phyloP scores from a whole-genome alignment of 2,888 invertebrate genomes.

The Clivina fossor region DNA sequence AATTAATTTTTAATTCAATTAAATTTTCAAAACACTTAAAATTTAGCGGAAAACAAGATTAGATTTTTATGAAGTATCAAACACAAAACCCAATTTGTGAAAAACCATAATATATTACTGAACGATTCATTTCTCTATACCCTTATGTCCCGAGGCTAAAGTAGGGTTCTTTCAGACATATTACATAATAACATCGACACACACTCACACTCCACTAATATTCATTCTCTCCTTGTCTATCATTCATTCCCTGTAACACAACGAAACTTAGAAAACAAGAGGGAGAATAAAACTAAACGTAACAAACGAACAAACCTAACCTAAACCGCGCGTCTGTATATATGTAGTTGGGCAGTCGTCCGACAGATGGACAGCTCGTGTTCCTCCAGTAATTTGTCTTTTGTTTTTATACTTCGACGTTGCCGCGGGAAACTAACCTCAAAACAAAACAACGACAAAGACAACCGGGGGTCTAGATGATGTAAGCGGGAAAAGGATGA shows the following conservation, averaged over 20 bases:
- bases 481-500: conserved; percentile 17
- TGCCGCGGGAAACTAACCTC: conserved; percentile 34
- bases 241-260: neutral
- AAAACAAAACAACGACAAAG: conserved; percentile 32
- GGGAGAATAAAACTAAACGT: conserved; percentile 27
- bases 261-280: too few species aligned
- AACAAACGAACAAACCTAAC: conserved; percentile 9
- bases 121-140: conserved; percentile 21
- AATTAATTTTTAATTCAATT: too few species aligned
- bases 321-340: neutral
- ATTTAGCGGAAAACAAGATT: too few species aligned
- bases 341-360: conserved; percentile 18
- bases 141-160: conserved; percentile 10
- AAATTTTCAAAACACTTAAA: too few species aligned
- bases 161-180: conserved; percentile 26
- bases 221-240: too few species aligned
- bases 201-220: conserved; percentile 1
- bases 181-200: conserved; percentile 27
- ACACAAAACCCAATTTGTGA: conserved; percentile 30
- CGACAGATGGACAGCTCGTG: conserved; percentile 36
- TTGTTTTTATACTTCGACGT: conserved; percentile 36
- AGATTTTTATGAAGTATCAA: conserved; percentile 20
- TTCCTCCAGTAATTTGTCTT: conserved; percentile 38
- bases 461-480: conserved; percentile 16
- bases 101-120: conserved; percentile 32